phyloP scores from a whole-genome alignment of 2,888 invertebrate genomes.

The Caenorhabditis sp. region DNA sequence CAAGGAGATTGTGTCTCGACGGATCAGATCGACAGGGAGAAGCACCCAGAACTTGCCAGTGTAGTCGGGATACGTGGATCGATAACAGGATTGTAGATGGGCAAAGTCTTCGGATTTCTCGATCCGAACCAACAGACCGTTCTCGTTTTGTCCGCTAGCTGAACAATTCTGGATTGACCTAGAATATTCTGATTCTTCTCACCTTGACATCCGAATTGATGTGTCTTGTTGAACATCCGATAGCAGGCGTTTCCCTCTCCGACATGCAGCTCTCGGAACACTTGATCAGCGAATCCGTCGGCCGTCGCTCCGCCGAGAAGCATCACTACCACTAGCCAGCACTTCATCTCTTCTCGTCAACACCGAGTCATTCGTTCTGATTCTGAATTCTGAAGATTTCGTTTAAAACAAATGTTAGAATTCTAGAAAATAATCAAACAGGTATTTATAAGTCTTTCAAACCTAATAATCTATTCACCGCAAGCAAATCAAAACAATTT shows the following conservation, averaged over 20 bases:
- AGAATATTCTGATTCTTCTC: too few relatives aligned
- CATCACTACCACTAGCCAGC: conserved; percentile 45
- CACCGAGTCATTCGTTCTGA: conserved; percentile 26
- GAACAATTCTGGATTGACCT: too few relatives aligned
- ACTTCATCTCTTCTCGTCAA: background rate
- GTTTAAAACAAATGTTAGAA: too few relatives aligned
- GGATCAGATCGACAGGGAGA: conserved; percentile 44
- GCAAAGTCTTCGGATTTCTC: conserved; percentile 55
- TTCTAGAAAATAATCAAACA: background rate
- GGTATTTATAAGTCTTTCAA: background rate
- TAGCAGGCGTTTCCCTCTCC: conserved; percentile 87
- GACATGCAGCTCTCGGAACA: conserved; percentile 34
- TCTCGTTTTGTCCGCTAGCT: conserved; percentile 70
- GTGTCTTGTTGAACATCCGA: conserved; percentile 93
- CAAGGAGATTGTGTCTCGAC: conserved; percentile 31
- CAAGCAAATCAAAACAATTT: conserved; percentile 89
- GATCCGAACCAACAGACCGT: conserved; percentile 71
- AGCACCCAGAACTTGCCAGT: conserved; percentile 62
- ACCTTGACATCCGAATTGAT: conserved; percentile 96
- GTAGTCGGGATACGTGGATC: conserved; percentile 56
- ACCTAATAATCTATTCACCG: conserved; percentile 95
- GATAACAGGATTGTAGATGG: conserved; percentile 42
- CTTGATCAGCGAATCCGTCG: conserved; percentile 57
- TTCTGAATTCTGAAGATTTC: conserved; percentile 1
- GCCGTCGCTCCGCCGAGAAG: conserved; percentile 4